These are phyloP conservation scores for Psittacara wagleri DNA, from an alignment of 2,113 vertebrate genomes.

Conservation along the genomic window DNA sequence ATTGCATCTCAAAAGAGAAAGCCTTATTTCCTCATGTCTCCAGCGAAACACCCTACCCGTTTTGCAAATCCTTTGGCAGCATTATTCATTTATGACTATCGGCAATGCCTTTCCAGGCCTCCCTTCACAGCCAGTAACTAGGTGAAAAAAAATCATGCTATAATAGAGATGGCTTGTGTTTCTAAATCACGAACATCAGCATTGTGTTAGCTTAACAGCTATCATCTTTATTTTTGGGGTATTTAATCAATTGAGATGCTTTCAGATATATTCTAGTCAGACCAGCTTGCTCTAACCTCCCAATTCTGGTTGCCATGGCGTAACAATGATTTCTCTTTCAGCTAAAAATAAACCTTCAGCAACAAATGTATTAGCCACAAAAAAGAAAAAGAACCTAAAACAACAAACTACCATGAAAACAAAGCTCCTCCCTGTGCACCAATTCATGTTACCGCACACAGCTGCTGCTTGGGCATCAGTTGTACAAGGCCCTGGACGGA, in stretches of 20 bases:
- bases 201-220: conserved; percentile 3
- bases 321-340: conserved; percentile 63
- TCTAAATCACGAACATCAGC: conserved; percentile 27
- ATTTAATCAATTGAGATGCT: conserved; percentile 64
- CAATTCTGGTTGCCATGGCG: conserved; percentile 67
- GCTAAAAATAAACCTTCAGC: conserved; percentile 70
- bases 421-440: not conserved
- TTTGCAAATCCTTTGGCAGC: not conserved
- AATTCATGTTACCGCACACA: not conserved
- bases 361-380: conserved; percentile 31
- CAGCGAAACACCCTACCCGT: not conserved
- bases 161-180: not conserved
- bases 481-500: not conserved
- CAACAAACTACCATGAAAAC: not conserved
- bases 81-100: conserved; percentile 19
- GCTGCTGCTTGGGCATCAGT: not conserved
- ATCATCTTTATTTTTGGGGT: conserved; percentile 67
- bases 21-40: not conserved
- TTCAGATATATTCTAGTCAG: conserved; percentile 68
- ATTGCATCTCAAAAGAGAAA: not conserved
- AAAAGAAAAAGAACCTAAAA: not conserved
- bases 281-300: conserved; percentile 60
- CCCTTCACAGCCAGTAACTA: not conserved
- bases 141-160: not conserved
- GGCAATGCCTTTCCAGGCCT: not conserved